Percentiles rank a stretch among this genome's conserved stretches.
Evolutionary conservation across 2,888 invertebrate species (phyloP).

Genomic region (Acrobasis consociella): DNA sequence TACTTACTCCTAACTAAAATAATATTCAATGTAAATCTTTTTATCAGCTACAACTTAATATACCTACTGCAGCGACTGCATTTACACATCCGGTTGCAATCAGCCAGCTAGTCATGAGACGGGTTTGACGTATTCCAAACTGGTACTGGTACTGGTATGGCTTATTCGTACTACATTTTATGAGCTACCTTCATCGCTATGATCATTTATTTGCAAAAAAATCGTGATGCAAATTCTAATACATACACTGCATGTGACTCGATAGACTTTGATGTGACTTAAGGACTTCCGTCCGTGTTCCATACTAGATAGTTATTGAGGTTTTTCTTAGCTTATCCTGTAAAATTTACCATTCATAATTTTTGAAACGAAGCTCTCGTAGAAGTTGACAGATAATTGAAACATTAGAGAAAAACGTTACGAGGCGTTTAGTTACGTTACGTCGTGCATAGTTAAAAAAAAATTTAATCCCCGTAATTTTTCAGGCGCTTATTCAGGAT

Average conservation of each 20-base stretch:
- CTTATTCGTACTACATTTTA: conserved; percentile 4
- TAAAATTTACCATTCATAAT: no score
- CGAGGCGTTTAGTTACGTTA: no score
- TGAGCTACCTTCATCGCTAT: background rate
- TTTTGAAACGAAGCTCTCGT: no score
- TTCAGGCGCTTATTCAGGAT: no score
- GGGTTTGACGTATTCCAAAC: conserved; percentile 20
- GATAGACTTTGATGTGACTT: no score
- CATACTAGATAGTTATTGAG: background rate
- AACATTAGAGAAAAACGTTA: no score
- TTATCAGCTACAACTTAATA: background rate
- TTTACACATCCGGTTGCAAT: conserved; percentile 17
- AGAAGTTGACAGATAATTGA: no score
- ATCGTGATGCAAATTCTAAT: background rate
- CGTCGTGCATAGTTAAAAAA: no score
- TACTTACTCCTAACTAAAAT: no score
- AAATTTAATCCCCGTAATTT: no score
- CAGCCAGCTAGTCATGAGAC: background rate
- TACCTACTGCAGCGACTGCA: no score
- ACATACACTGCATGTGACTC: background rate
- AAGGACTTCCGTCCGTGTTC: no score
- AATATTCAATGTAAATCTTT: background rate
- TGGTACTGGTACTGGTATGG: background rate
- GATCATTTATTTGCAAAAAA: background rate
- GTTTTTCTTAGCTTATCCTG: background rate